Evolutionary conservation across 2,888 invertebrate species (phyloP), one percentile per base, ranked within the genome.

Genomic region (Octodonta nipae): DNA sequence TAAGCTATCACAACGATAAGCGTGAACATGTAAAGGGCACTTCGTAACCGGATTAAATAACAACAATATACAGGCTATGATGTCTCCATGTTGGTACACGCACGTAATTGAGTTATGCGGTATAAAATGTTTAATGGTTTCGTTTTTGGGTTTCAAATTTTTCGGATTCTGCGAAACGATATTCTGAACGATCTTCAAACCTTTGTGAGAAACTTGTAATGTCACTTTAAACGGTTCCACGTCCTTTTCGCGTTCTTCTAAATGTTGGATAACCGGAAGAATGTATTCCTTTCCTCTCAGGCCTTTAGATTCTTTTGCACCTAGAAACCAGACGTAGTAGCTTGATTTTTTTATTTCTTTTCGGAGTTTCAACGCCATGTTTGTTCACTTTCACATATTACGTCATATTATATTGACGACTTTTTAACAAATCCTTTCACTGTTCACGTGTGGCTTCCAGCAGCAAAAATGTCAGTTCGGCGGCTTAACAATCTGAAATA

Each of bases 21-120:
- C 92, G 58, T 96, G 95, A 2, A 92, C 89, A 56, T 95, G 93
- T 14, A 95, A 78, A 0, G 92, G 92, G 56, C 89, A 88, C 46
- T 86, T 83, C 5, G 92, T 92, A 34, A 87, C 78, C 1, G 93
- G 92, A 65, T 95, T 95, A 58, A 87, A 91, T 1, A 95, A 74
- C 28, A 95, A 68, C 42, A 93, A 71, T 34, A 95, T 89, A 49
- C 88, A 88, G 2, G 91, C 88, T 26, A 95, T 92, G 25, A 93
- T 78, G 55, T 96, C 95, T 33, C 85, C 86, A 36, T 85, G 80
- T 46, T 88, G 87, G 49, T 83, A 79, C 11, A 86, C 86, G 56
- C 84, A 88, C 27, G 92, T 86, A 56, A 92, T 83, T 56, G 88
- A 87, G 63, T 88, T 84, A 58, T 88, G 87, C 1, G 91, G 89